A percentile compares a stretch with the other conserved stretches of the same genome.
Conservation (phyloP, 2,113 vertebrate genomes). For the Brachyistius frenatus region DNA sequence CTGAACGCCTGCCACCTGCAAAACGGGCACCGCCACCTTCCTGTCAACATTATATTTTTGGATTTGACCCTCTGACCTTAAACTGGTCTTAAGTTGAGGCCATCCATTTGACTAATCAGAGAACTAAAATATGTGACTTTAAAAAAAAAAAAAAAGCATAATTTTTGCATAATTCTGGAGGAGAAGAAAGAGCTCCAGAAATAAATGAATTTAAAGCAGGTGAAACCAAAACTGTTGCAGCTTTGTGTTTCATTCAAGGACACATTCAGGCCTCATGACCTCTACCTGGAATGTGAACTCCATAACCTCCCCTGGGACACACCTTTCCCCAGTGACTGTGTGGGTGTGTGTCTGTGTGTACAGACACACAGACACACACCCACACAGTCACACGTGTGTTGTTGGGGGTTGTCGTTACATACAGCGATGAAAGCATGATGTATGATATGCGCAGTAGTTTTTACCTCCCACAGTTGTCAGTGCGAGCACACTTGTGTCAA, state of each 20-base stretch:
- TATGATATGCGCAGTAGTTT: slow-evolving; percentile 14
- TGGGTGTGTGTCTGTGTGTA: slow-evolving; percentile 3
- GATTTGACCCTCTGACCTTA: slow-evolving; percentile 27
- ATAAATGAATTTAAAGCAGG: background rate
- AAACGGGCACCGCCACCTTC: slow-evolving; percentile 23
- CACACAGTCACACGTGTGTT: background rate
- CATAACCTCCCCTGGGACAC: slow-evolving; percentile 10
- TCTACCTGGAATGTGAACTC: slow-evolving; percentile 58
- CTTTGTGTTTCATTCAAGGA: slow-evolving; percentile 32
- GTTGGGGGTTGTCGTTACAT: slow-evolving; percentile 20
- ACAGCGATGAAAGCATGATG: slow-evolving; percentile 35
- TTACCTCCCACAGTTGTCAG: slow-evolving; percentile 35
- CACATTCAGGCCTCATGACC: slow-evolving; percentile 9
- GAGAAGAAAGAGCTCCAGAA: background rate
- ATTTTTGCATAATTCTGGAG: background rate
- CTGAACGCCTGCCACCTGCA: slow-evolving; percentile 38
- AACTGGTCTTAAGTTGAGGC: slow-evolving; percentile 1
- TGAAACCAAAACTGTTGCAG: background rate
- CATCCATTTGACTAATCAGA: background rate
- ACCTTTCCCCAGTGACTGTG: slow-evolving; percentile 32
- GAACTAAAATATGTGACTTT: background rate
- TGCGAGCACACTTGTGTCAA: slow-evolving; percentile 52
- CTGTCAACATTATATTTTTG: slow-evolving; percentile 57
- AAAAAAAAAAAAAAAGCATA: background rate
- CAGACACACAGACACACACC: too few relatives aligned